Evolutionary conservation across 2,797 vertebrate genomes (phyloP).

Genomic region (Gobio occitaniae): DNA sequence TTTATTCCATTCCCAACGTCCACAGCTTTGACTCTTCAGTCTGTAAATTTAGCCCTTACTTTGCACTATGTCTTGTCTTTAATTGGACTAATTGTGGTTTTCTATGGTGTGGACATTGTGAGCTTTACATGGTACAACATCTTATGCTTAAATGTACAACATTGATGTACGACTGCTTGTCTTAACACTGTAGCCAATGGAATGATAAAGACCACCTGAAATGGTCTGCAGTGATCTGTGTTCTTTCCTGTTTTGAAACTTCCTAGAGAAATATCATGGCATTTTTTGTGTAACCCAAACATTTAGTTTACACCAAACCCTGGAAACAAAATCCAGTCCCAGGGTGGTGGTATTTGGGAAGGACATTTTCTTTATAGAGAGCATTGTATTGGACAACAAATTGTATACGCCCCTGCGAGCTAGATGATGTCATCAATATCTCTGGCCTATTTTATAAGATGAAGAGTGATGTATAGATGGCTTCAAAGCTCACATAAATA

Average conservation of each 20-base stretch:
- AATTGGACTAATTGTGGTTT: slow-evolving; percentile 17
- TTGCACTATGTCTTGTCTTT: slow-evolving; percentile 17
- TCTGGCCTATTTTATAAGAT: neutral
- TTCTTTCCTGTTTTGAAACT: neutral
- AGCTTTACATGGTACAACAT: slow-evolving; percentile 19
- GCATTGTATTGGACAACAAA: neutral
- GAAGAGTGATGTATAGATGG: neutral
- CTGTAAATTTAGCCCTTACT: slow-evolving; percentile 24
- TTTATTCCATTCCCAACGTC: slow-evolving; percentile 41
- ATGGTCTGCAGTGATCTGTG: neutral
- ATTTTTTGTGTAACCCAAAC: neutral
- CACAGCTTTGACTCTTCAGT: slow-evolving; percentile 31
- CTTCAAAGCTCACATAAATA: neutral
- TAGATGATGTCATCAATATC: neutral
- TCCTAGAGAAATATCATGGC: neutral
- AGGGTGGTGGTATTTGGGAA: neutral
- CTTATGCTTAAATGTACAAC: neutral
- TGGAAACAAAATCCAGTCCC: neutral
- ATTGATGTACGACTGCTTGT: neutral
- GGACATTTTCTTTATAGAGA: neutral
- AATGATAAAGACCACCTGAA: neutral
- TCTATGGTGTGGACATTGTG: slow-evolving; percentile 17
- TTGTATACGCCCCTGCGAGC: neutral
- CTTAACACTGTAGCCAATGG: neutral
- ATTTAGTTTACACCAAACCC: neutral